phyloP scores from a whole-genome alignment of 2,797 vertebrate species.

The Heteromormyrus szaboi region DNA sequence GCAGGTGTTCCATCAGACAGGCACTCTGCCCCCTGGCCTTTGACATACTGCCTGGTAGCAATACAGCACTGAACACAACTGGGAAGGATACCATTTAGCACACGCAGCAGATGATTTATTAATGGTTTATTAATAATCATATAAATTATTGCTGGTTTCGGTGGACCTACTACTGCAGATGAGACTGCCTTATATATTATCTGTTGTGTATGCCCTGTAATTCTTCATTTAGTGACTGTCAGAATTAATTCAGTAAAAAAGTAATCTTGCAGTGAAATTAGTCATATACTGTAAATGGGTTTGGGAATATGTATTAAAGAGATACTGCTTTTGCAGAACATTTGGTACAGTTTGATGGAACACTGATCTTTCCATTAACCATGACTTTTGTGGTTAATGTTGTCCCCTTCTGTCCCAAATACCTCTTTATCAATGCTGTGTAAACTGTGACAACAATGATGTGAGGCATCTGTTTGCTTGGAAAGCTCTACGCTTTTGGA shows the following conservation, averaged over 20 bases:
- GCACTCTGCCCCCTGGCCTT: background rate
- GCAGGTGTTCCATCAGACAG: constrained; percentile 11
- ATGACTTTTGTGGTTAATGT: constrained; percentile 10
- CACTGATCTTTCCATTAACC: constrained; percentile 28
- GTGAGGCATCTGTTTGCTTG: constrained; percentile 21
- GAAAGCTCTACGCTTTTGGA: constrained; percentile 36
- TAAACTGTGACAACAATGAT: background rate
- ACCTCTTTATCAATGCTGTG: constrained; percentile 11
- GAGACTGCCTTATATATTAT: background rate
- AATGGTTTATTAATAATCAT: background rate
- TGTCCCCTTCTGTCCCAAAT: background rate
- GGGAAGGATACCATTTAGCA: background rate
- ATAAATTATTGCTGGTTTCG: background rate
- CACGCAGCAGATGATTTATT: background rate
- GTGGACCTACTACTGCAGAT: background rate
- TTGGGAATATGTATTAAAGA: constrained; percentile 6
- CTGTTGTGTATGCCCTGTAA: background rate
- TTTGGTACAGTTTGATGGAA: constrained; percentile 20
- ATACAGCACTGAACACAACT: background rate
- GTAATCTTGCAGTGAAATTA: background rate
- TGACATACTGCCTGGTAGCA: background rate
- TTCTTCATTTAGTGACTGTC: background rate
- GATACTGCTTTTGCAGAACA: background rate
- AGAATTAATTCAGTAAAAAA: background rate
- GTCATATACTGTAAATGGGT: background rate